A percentile compares a stretch with the other conserved stretches of the same genome.
Evolutionary conservation across 2,113 vertebrate species (phyloP).

Genomic region (Hassar affinis): DNA sequence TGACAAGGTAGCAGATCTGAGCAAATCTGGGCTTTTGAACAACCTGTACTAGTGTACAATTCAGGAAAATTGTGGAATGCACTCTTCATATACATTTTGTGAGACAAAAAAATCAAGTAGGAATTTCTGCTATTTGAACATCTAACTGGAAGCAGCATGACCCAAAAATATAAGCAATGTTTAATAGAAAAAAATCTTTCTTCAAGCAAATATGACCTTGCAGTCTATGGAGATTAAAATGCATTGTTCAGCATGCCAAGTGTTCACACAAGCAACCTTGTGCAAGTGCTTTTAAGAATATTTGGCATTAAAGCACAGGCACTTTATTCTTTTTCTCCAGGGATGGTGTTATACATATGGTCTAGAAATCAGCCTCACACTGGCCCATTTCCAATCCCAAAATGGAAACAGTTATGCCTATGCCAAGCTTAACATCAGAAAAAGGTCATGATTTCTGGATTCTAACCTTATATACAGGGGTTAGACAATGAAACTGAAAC

Average conservation of each 20-base stretch:
- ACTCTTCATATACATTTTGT: not conserved
- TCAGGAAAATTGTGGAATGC: not conserved
- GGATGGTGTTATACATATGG: not conserved
- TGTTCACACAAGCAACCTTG: not conserved
- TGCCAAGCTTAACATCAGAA: conserved; percentile 9
- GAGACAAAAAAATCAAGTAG: not conserved
- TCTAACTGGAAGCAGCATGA: not conserved
- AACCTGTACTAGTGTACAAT: not conserved
- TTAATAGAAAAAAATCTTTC: not conserved
- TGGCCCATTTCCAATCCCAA: not conserved
- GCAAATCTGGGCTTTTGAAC: not conserved
- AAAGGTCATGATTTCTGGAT: not conserved
- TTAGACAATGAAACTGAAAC: too few relatives aligned
- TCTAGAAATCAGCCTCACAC: not conserved
- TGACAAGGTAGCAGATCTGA: not conserved
- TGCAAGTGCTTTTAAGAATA: not conserved
- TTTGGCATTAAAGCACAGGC: not conserved
- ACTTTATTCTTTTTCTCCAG: not conserved
- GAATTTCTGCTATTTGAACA: too few relatives aligned
- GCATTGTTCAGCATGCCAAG: not conserved
- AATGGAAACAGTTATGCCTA: not conserved
- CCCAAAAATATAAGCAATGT: not conserved
- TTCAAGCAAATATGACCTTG: not conserved
- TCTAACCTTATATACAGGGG: too few relatives aligned
- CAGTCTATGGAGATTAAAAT: not conserved